Conservation (phyloP, 2,888 invertebrate genomes). For the Morpho achilles region DNA sequence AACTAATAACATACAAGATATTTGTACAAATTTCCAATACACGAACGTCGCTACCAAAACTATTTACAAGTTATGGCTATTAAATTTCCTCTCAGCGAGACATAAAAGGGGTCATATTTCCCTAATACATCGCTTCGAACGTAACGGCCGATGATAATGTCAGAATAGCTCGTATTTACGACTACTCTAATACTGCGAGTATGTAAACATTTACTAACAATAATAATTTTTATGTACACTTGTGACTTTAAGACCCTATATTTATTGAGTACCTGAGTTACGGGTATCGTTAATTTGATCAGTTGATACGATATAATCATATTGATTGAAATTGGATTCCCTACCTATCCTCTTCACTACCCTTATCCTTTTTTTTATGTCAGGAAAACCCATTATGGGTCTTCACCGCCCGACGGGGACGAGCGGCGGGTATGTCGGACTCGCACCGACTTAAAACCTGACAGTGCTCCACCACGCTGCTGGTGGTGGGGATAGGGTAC, state of each 20-base stretch:
- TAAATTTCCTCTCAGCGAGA: constrained; percentile 47
- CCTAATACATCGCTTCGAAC: constrained; percentile 51
- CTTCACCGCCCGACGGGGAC: too few relatives aligned
- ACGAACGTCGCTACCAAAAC: constrained; percentile 26
- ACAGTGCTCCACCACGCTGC: too few relatives aligned
- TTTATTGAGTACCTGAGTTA: constrained; percentile 14
- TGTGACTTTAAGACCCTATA: constrained; percentile 22
- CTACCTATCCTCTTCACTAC: too few relatives aligned
- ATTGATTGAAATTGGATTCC: not conserved
- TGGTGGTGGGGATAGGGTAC: too few relatives aligned
- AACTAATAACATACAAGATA: constrained; percentile 15
- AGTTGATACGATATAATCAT: too few relatives aligned
- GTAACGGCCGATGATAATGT: constrained; percentile 43
- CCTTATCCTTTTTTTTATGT: too few relatives aligned
- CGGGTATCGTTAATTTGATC: too few relatives aligned
- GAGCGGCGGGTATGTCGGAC: too few relatives aligned
- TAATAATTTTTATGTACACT: constrained; percentile 32
- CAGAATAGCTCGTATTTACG: constrained; percentile 51
- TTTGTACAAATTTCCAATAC: constrained; percentile 21
- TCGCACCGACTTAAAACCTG: too few relatives aligned
- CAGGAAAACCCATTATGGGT: too few relatives aligned
- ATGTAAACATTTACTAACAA: constrained; percentile 34
- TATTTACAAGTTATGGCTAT: constrained; percentile 42
- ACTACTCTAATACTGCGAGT: constrained; percentile 39
- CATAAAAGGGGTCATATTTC: constrained; percentile 60